phyloP scores from a whole-genome alignment of 92 coral and sea anemone genomes.

The Porites divaricata region DNA sequence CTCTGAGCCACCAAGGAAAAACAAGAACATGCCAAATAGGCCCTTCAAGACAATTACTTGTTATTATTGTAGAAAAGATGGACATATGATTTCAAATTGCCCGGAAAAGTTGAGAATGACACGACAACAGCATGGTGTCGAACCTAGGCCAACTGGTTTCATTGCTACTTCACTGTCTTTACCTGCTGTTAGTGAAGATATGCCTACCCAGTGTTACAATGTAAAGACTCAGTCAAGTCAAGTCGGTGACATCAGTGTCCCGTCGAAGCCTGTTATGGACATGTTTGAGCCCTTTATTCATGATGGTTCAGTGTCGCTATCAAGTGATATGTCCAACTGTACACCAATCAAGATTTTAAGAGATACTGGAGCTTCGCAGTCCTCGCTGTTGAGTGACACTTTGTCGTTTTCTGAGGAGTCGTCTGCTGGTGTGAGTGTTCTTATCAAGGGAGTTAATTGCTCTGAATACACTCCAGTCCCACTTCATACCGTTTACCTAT shows the following conservation, averaged over 20 bases:
- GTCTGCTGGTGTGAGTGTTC: neutral
- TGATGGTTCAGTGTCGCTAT: neutral
- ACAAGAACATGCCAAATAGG: neutral
- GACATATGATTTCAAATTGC: neutral
- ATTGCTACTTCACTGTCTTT: too few relatives aligned
- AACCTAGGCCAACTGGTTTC: neutral
- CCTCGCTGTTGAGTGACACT: too few relatives aligned
- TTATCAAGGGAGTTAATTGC: neutral
- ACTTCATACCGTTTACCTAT: neutral
- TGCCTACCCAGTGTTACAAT: neutral
- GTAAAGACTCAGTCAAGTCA: neutral
- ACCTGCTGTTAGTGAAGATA: neutral
- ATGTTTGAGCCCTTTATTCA: neutral
- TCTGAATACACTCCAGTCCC: neutral
- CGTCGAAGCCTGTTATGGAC: slow-evolving; percentile 1
- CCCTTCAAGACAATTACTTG: neutral
- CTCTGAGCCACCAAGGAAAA: too few relatives aligned
- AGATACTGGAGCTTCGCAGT: too few relatives aligned
- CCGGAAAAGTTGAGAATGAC: neutral
- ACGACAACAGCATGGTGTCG: neutral
- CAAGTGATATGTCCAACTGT: too few relatives aligned
- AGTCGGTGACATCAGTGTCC: neutral
- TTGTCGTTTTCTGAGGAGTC: neutral
- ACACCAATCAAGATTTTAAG: too few relatives aligned
- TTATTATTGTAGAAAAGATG: neutral